Conservation (phyloP, 1,140 invertebrate genomes). For the Colletes latitarsis region DNA sequence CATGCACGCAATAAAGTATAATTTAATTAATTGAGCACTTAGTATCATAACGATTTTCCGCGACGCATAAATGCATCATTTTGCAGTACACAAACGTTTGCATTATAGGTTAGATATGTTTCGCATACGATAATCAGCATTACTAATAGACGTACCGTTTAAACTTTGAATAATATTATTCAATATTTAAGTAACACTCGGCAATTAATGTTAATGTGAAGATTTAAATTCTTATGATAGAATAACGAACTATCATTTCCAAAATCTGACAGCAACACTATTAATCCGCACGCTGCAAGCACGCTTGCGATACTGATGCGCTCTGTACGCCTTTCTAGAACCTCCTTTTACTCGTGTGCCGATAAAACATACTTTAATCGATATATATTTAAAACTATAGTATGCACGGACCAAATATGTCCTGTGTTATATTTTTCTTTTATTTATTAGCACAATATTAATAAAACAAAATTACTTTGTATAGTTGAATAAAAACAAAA, state of each 20-base stretch:
- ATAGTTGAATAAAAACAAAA: background rate
- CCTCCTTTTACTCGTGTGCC: background rate
- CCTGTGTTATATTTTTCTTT: background rate
- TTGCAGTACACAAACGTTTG: background rate
- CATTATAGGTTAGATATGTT: slow-evolving; percentile 9
- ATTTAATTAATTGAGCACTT: no score
- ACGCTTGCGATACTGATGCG: slow-evolving; percentile 19
- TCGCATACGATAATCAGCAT: background rate
- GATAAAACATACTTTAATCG: slow-evolving; percentile 1
- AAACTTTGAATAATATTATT: background rate
- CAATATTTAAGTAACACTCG: background rate
- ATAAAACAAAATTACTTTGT: background rate
- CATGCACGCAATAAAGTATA: background rate
- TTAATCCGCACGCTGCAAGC: background rate
- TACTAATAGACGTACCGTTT: background rate
- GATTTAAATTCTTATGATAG: background rate
- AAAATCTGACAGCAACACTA: slow-evolving; percentile 25
- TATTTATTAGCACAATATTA: no score
- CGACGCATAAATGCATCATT: background rate
- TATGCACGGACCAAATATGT: background rate
- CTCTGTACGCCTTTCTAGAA: slow-evolving; percentile 15
- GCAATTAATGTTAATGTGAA: background rate
- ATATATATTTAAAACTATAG: background rate
- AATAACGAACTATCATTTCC: background rate
- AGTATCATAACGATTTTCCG: background rate